Evolutionary conservation across 92 coral and sea anemone genomes (phyloP).

Genomic region (Porites lobata): DNA sequence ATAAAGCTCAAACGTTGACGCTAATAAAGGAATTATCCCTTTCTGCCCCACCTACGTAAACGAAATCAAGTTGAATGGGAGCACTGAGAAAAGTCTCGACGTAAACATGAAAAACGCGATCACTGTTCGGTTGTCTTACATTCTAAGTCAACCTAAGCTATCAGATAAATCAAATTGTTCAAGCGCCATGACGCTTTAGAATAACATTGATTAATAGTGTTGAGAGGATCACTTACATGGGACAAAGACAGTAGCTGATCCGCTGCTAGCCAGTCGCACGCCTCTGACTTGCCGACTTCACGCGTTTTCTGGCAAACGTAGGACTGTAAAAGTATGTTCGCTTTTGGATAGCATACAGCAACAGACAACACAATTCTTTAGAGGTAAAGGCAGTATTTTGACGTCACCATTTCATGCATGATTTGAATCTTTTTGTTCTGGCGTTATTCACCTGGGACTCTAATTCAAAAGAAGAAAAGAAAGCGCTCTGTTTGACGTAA

Average conservation of each 20-base stretch:
- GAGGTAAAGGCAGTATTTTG: conserved; percentile 1
- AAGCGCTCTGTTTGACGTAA: conserved; percentile 36
- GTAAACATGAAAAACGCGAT: not conserved
- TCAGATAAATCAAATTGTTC: conserved; percentile 8
- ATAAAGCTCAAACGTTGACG: conserved; percentile 10
- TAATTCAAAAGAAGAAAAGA: conserved; percentile 47
- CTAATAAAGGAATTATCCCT: conserved; percentile 9
- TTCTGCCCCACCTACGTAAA: conserved; percentile 3
- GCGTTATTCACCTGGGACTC: conserved; percentile 10
- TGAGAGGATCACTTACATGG: conserved; percentile 41
- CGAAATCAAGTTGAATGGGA: not conserved
- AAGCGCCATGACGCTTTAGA: conserved; percentile 5
- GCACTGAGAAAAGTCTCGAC: not conserved
- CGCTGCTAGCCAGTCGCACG: not conserved
- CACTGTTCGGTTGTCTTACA: not conserved
- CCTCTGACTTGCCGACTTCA: not conserved
- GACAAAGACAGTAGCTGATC: conserved; percentile 21
- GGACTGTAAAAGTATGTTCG: not conserved
- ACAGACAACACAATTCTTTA: not conserved
- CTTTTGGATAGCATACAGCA: not conserved
- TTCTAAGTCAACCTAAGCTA: not conserved
- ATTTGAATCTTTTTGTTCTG: conserved; percentile 22
- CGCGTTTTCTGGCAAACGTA: not conserved
- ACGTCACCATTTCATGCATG: conserved; percentile 52
- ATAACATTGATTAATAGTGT: conserved; percentile 3